Evolutionary conservation across 2,888 invertebrate genomes (phyloP), one percentile per base, ranked within the genome.

Genomic region (Sclerodermus sp.): DNA sequence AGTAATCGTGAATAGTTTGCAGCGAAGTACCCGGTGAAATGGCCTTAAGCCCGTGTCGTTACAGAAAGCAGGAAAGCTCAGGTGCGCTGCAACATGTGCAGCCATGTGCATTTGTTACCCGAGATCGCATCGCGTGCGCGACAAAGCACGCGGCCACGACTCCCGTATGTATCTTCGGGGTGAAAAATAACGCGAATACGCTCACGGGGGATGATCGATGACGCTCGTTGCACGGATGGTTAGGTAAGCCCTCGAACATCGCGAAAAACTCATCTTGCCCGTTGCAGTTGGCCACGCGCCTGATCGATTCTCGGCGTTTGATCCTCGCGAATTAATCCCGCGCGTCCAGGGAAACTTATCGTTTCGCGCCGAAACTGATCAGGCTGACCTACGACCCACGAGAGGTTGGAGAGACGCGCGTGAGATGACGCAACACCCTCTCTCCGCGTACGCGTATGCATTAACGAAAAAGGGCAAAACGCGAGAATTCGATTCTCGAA

Each of bases 161-260:
- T 49, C 46, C 47, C 37, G 42, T 40, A 49, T 53, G 51, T 59
- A 57, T 62, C 57, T 60, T 56, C 51, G 47, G 44, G 51, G 53
- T 64, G 63, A 66, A 59, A 60, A 60, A 64, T 63, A 50, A 52
- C 53, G 45, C 45, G 49, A 49, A 47, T 53, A 54, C 48, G 44
- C 46, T 56, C 36, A 42, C 34, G 29, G 32, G 31, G 36, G 47
- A 42, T 47, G 47, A 47, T 47, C 47, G 47, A 47, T 47, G 47
- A 37, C 17, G 47, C 36, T 37, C 36, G 47, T 47, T 42, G 30
- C 45, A 36, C 45, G 49, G 41, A 29, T 40, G 45, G 45, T 41
- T 45, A 47, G 47, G 37, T 14, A 13, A 23, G 23, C 23, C 23
- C 23, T 23, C 23, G 12, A 14, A 34, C 30, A 14, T 42, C 23